Base-by-base conservation (phyloP, 1,140 invertebrate species). In the Drosophila nasuta region DNA sequence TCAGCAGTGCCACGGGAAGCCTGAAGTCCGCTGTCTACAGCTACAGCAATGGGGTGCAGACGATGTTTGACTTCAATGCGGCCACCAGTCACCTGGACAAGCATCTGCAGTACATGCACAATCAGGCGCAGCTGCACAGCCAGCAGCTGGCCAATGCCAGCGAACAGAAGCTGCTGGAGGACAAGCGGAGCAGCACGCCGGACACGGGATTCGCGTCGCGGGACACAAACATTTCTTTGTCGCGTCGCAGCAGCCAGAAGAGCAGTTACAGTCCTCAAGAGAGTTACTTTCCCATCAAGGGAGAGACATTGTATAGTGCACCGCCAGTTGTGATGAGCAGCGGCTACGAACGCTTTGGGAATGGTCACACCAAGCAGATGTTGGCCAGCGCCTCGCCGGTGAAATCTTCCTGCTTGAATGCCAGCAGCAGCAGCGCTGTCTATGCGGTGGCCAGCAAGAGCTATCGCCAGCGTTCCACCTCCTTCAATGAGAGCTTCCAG, bases 221-320 rank as follows among this genome's bases (percentile, higher is more conserved):
- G 10, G 92, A 92, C 33, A 92, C 92, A 0, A 92, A 92, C 52
- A 88, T 92, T 5, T 92, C 92, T 11, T 54, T 92, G 33, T 92
- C 92, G 7, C 87, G 92, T 0, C 82, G 92, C 11, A 92, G 92
- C 58, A 92, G 92, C 48, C 92, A 92, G 67, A 92, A 92, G 66
- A 92, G 85, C 35, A 92, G 81, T 59, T 93, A 92, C 48, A 92
- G 92, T 64, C 92, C 92, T 1, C 92, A 93, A 60, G 92, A 93
- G 58, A 91, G 79, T 57, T 91, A 86, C 45, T 92, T 88, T 51
- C 91, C 92, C 4, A 75, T 90, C 10, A 92, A 92, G 57, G 65
- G 63, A 5, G 85, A 89, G 58, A 25, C 67, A 1, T 46, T 90
- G 1, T 90, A 81, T 62, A 86, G 75, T 65, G 75, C 81, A 0